Evolutionary conservation across 1,140 invertebrate species (phyloP), one percentile per base, ranked within the genome.

Genomic region (Sinonovacula constricta): DNA sequence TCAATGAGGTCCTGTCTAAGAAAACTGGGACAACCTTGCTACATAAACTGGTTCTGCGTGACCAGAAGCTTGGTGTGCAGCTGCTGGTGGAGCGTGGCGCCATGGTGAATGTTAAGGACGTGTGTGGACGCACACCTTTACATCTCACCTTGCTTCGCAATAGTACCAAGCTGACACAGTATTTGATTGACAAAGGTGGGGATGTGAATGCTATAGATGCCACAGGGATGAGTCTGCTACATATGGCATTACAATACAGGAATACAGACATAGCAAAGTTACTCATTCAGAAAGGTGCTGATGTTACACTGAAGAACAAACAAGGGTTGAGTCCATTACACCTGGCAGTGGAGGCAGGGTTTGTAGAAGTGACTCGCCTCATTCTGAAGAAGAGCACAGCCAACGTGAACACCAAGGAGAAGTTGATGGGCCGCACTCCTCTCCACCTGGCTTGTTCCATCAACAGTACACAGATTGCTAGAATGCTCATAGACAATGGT

Each of bases 401-500:
- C 30, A 86, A 84, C 66, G 74, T 87, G 26, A 87, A 87, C 71
- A 81, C 79, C 30, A 87, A 86, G 65, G 87, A 88, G 56, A 85
- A 85, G 49, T 51, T 81, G 60, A 85, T 88, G 83, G 87, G 87
- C 15, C 70, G 87, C 34, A 88, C 85, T 0, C 84, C 87, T 0
- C 57, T 88, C 15, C 87, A 87, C 62, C 66, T 87, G 26, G 82
- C 87, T 24, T 88, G 87, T 82, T 74, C 72, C 15, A 74, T 78
- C 22, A 83, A 81, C 53, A 66, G 80, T 66, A 39, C 76, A 4
- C 68, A 69, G 4, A 81, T 88, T 33, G 95, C 94, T 18, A 93
- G 93, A 60, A 86, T 95, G 54, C 91, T 99, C 36, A 87, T 99
- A 36, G 93, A 95, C 54, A 93, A 95, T 86, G 97, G 97, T 26